These are phyloP conservation scores for Perizoma affinitatum DNA, from an alignment of 2,888 invertebrate genomes.

Conservation along the genomic window DNA sequence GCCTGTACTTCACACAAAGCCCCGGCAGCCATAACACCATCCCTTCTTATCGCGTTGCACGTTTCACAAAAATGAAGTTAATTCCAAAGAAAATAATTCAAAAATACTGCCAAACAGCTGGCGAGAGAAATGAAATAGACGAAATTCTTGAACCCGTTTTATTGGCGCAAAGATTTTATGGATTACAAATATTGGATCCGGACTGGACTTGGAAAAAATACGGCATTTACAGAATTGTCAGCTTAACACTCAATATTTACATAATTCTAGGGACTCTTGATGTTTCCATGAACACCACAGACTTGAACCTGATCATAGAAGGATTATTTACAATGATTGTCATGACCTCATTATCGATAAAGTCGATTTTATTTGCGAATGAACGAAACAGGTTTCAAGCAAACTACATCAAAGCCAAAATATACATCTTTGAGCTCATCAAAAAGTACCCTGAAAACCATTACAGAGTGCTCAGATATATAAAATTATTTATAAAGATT, in stretches of 20 bases:
- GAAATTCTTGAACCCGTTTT: constrained; percentile 48
- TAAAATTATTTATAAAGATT: constrained; percentile 42
- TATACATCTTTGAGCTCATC: constrained; percentile 47
- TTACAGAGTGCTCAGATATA: constrained; percentile 18
- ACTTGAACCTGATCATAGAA: constrained; percentile 53
- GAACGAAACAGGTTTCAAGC: constrained; percentile 48
- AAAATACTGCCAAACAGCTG: constrained; percentile 55
- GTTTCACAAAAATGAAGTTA: constrained; percentile 35
- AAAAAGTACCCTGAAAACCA: constrained; percentile 40
- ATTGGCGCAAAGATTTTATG: constrained; percentile 55
- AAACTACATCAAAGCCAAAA: constrained; percentile 56
- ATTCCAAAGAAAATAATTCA: constrained; percentile 34
- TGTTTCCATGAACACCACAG: constrained; percentile 45
- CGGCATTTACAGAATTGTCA: constrained; percentile 46
- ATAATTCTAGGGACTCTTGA: constrained; percentile 59
- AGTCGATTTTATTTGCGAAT: constrained; percentile 50
- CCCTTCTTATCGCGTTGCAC: constrained; percentile 19
- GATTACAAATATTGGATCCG: constrained; percentile 61
- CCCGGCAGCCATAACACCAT: constrained; percentile 24
- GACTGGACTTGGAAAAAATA: constrained; percentile 59
- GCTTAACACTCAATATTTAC: constrained; percentile 50
- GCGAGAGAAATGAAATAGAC: constrained; percentile 56
- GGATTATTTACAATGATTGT: constrained; percentile 58
- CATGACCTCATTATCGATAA: constrained; percentile 46
- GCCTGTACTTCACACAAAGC: constrained; percentile 35